phyloP scores from a whole-genome alignment of 2,797 vertebrate species.

The Clarias fuscus region DNA sequence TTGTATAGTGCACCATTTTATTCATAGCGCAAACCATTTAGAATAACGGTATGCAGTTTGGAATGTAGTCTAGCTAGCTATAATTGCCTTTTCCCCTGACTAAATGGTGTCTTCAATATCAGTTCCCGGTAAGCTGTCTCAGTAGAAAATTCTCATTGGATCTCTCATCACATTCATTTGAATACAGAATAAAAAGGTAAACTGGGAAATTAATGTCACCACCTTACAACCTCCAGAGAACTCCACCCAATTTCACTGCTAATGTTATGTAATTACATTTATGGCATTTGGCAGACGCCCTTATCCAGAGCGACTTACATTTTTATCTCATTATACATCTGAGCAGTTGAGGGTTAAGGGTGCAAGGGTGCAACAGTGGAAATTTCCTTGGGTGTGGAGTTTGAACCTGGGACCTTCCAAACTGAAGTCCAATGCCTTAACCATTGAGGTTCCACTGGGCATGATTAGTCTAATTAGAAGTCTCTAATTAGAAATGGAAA shows the following conservation, averaged over 20 bases:
- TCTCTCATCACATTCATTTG: not conserved
- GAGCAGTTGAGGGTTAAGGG: too few species aligned
- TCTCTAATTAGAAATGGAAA: not conserved
- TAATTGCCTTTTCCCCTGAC: not conserved
- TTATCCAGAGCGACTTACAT: too few species aligned
- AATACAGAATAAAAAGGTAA: not conserved
- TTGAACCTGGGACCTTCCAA: too few species aligned
- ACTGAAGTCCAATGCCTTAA: too few species aligned
- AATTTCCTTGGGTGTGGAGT: too few species aligned
- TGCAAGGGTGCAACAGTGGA: too few species aligned
- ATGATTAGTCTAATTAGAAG: too few species aligned
- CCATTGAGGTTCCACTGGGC: too few species aligned
- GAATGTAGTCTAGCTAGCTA: not conserved
- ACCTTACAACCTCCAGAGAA: not conserved
- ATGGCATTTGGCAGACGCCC: too few species aligned
- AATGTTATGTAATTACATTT: not conserved
- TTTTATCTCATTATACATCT: too few species aligned
- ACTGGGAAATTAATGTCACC: too few species aligned
- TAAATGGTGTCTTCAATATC: not conserved
- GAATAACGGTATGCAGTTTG: not conserved
- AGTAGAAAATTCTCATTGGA: not conserved
- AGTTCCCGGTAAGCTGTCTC: not conserved
- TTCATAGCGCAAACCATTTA: not conserved
- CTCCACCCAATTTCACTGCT: too few species aligned
- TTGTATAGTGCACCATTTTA: not conserved